phyloP scores from a whole-genome alignment of 35 echinoderm and acorn worm species.

The Lytechinus variegatus region DNA sequence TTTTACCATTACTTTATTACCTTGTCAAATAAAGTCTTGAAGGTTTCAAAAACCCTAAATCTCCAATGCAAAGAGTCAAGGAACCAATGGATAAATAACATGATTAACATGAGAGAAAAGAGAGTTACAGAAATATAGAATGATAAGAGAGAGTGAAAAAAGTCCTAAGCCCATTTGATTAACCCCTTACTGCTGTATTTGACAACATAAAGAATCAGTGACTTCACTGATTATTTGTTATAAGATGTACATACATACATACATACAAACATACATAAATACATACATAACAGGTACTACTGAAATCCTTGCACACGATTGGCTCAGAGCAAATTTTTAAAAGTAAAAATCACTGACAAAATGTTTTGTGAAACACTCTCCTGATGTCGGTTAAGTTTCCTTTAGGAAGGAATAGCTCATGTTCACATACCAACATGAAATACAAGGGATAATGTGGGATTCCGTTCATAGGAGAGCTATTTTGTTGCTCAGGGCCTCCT shows the following conservation, averaged over 20 bases:
- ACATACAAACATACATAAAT: no score
- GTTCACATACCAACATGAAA: neutral
- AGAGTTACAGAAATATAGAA: neutral
- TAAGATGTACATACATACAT: no score
- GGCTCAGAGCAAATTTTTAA: no score
- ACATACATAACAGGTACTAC: no score
- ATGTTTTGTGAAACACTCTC: neutral
- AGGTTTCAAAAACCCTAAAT: no score
- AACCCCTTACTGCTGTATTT: neutral
- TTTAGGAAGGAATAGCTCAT: neutral
- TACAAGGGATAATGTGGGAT: neutral
- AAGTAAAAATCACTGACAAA: no score
- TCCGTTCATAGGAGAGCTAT: slow-evolving; percentile 10
- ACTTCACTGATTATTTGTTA: no score
- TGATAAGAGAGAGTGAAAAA: neutral
- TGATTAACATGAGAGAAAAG: neutral
- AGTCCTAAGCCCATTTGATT: neutral
- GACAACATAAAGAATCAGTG: no score
- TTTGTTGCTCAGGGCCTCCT: neutral
- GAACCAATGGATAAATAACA: neutral
- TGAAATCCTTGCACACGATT: no score
- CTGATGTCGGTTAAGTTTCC: neutral
- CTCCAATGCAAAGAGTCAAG: no score
- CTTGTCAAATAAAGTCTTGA: no score
- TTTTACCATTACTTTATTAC: no score